Evolutionary conservation across 2,888 invertebrate species (phyloP).

Genomic region (Cerastis leucographa): DNA sequence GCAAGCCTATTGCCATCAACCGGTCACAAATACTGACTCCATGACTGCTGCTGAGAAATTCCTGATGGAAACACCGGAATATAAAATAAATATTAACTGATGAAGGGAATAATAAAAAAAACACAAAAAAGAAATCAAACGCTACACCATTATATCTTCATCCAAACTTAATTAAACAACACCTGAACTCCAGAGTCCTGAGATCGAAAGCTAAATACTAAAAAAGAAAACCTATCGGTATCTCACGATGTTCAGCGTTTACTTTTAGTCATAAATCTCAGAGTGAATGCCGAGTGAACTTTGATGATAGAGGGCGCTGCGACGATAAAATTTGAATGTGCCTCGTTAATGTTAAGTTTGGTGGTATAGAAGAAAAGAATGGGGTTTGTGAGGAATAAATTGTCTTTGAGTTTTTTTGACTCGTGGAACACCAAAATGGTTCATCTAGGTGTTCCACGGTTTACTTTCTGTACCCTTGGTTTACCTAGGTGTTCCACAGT

Average conservation of each 20-base stretch:
- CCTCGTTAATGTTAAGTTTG: slow-evolving; percentile 52
- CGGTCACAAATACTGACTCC: too few species aligned
- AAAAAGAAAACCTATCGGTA: slow-evolving; percentile 70
- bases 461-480: too few species aligned
- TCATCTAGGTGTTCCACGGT: too few species aligned
- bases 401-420: background rate
- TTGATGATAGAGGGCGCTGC: slow-evolving; percentile 70
- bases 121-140: background rate
- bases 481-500: too few species aligned
- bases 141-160: background rate
- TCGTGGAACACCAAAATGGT: too few species aligned
- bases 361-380: slow-evolving; percentile 11
- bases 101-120: background rate
- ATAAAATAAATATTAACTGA: too few species aligned
- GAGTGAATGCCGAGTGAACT: slow-evolving; percentile 74
- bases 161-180: slow-evolving; percentile 17
- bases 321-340: slow-evolving; percentile 70
- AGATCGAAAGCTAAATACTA: slow-evolving; percentile 36
- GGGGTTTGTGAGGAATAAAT: slow-evolving; percentile 8
- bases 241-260: slow-evolving; percentile 69
- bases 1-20: too few species aligned
- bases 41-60: too few species aligned
- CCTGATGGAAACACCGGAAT: too few species aligned
- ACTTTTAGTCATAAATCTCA: slow-evolving; percentile 76
- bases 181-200: slow-evolving; percentile 15